Evolutionary conservation across 2,888 invertebrate genomes (phyloP).

Genomic region (Doris montereyensis): DNA sequence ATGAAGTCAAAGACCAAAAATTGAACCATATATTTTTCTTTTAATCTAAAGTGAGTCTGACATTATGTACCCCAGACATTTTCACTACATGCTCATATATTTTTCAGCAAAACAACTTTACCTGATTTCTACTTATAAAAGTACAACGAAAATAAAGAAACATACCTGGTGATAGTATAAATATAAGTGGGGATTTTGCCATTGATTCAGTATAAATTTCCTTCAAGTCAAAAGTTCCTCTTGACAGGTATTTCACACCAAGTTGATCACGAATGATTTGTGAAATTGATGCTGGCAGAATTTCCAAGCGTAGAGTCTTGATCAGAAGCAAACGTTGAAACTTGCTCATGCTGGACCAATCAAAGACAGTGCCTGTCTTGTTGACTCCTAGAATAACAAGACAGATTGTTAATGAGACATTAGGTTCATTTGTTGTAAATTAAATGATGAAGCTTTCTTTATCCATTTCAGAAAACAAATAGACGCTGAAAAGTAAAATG

Average conservation of each 20-base stretch:
- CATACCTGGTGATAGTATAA: constrained; percentile 72
- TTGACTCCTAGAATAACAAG: constrained; percentile 9
- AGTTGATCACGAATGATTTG: constrained; percentile 67
- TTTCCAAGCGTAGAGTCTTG: constrained; percentile 66
- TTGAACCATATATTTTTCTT: too few relatives aligned
- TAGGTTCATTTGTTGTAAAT: not conserved
- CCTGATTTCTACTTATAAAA: too few relatives aligned
- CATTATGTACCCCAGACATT: too few relatives aligned
- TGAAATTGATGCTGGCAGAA: constrained; percentile 60
- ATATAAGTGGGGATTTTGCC: constrained; percentile 70
- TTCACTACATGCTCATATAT: too few relatives aligned
- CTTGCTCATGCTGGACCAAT: constrained; percentile 62
- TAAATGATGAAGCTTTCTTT: too few relatives aligned
- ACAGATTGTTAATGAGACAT: too few relatives aligned
- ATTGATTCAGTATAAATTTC: constrained; percentile 69
- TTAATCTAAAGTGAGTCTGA: too few relatives aligned
- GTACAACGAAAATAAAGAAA: too few relatives aligned
- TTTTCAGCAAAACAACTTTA: too few relatives aligned
- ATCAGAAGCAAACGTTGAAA: constrained; percentile 70
- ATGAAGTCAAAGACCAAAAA: too few relatives aligned
- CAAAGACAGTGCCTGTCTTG: constrained; percentile 49
- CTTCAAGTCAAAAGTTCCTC: constrained; percentile 68
- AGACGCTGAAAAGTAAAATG: too few relatives aligned
- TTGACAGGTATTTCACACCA: constrained; percentile 65
- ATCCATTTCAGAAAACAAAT: too few relatives aligned